Evolutionary conservation across 2,113 vertebrate genomes (phyloP).

Genomic region (Oceanodroma tethys): DNA sequence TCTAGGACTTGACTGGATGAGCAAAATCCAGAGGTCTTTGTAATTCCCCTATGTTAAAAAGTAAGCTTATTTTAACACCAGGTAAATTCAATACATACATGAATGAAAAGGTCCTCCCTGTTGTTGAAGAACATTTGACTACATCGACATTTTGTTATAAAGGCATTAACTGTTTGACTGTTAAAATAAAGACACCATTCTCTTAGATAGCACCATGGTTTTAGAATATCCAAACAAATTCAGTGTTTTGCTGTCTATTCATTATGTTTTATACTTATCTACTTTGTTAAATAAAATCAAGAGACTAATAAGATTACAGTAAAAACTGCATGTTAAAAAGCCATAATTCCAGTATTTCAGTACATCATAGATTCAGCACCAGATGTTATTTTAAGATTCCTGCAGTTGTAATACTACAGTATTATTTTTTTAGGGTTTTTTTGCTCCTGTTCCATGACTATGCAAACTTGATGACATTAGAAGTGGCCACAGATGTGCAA

Average conservation of each 20-base stretch:
- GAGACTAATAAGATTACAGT: constrained; percentile 75
- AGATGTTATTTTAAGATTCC: constrained; percentile 79
- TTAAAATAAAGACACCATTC: constrained; percentile 78
- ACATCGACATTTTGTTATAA: constrained; percentile 72
- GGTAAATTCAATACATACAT: constrained; percentile 63
- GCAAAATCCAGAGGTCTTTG: constrained; percentile 71
- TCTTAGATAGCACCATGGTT: constrained; percentile 88
- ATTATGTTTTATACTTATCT: constrained; percentile 59
- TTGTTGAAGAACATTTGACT: constrained; percentile 54
- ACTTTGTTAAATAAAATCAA: constrained; percentile 76
- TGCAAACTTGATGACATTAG: constrained; percentile 73
- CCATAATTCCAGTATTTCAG: constrained; percentile 88
- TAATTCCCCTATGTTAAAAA: constrained; percentile 72
- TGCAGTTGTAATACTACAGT: constrained; percentile 71
- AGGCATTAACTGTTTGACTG: constrained; percentile 79
- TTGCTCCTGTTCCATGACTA: constrained; percentile 74
- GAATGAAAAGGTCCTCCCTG: constrained; percentile 60
- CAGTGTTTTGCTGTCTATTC: constrained; percentile 81
- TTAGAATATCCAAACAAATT: constrained; percentile 81
- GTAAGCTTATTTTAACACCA: constrained; percentile 67
- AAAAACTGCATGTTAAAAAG: constrained; percentile 78
- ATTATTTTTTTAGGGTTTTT: constrained; percentile 49
- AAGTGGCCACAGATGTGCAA: constrained; percentile 77
- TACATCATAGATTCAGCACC: constrained; percentile 88
- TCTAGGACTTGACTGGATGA: constrained; percentile 68